Evolutionary conservation across 2,888 invertebrate genomes (phyloP).

Genomic region (Euspilapteryx auroguttella): DNA sequence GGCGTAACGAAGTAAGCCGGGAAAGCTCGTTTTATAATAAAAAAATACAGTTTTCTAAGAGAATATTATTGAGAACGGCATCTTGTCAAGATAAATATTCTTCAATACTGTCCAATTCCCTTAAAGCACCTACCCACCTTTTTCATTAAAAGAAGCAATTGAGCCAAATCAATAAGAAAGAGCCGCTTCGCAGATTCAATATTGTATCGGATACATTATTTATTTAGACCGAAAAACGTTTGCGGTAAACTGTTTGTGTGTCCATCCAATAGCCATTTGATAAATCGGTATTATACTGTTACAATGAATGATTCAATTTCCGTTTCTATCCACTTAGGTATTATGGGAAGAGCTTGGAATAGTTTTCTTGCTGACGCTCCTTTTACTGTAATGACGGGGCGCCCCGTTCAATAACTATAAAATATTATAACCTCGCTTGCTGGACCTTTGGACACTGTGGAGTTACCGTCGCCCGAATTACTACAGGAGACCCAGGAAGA

Average conservation of each 20-base stretch:
- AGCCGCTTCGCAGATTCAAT: too few relatives aligned
- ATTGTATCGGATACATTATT: conserved; percentile 3
- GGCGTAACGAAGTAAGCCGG: too few relatives aligned
- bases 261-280: conserved; percentile 36
- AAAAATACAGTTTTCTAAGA: too few relatives aligned
- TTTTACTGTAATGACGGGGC: conserved; percentile 58
- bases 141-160: too few relatives aligned
- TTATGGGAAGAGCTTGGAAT: conserved; percentile 53
- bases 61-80: too few relatives aligned
- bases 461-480: too few relatives aligned
- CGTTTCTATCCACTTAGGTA: conserved; percentile 57
- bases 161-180: too few relatives aligned
- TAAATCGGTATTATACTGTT: conserved; percentile 47
- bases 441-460: neutral
- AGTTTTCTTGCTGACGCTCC: conserved; percentile 59
- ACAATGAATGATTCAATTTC: conserved; percentile 60
- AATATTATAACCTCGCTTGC: conserved; percentile 30
- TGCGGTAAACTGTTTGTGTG: conserved; percentile 6
- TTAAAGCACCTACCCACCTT: too few relatives aligned
- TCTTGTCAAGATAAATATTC: too few relatives aligned
- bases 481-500: too few relatives aligned
- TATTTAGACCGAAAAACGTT: neutral
- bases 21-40: too few relatives aligned
- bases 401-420: conserved; percentile 58
- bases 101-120: too few relatives aligned